Evolutionary conservation across 2,113 vertebrate species (phyloP), one percentile per base, ranked within the genome.

Genomic region (Chaetodon auriga): DNA sequence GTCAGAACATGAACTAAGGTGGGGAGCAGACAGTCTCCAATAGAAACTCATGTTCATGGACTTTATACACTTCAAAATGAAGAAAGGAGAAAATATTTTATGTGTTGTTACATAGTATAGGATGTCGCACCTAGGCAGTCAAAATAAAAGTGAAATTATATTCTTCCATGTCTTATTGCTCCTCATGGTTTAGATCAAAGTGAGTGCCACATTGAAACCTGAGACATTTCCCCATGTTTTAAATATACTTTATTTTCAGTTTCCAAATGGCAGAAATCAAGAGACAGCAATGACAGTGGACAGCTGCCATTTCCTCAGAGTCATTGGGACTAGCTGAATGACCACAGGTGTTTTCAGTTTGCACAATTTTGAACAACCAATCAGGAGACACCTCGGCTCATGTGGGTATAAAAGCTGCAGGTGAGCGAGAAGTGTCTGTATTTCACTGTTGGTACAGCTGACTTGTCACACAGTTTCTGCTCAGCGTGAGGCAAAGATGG

Each of bases 271-370:
- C 13, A 15, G 23, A 18, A 19, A 62, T 51, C 19, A 21, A 36
- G 18, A 41, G 12, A 61, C 1, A 13, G 4, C 4, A 0, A 43
- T 4, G n/a, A 11, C 11, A 46, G 19, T 23, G 25, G 7, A 61
- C 1, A 21, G 30, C 7, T 35, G 7, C 49, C 1, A 21, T 43
- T 5, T 35, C 6, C 9, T 7, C 4, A 48, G 8, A 41, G 19
- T 12, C 45, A 11, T 15, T 16, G 6, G 30, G 35, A 6, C 21
- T 18, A 1, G 19, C 30, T 69, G 58, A 78, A 76, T 4, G 36
- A 80, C 25, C 74, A 49, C 90, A 91, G 72, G 83, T 92, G 88
- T 82, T 83, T 65, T 83, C 63, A 90, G 15, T 91, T 38, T 55
- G 41, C 49, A n/a, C n/a, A 68, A 43, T 83, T 74, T 11, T 15